Percentiles rank a stretch among this genome's conserved stretches.
These are phyloP conservation scores for Neuroscelio doddi DNA, from an alignment of 2,888 invertebrate genomes.

Conservation along the genomic window DNA sequence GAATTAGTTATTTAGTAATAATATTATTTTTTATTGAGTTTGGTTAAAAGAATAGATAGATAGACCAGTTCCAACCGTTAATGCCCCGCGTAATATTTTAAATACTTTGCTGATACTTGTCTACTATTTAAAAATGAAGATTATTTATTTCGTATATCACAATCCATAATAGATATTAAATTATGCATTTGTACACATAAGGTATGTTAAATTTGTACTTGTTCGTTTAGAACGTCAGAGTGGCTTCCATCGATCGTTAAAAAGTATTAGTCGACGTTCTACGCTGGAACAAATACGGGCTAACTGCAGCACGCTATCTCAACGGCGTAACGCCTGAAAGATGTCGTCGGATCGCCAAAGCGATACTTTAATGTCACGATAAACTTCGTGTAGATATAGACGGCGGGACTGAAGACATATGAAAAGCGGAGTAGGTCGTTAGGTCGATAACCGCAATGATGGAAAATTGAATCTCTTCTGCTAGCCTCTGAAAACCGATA, in stretches of 20 bases:
- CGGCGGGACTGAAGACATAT: conserved; percentile 2
- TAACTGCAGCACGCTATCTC: conserved; percentile 51
- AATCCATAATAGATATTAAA: too few relatives aligned
- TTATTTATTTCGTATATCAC: too few relatives aligned
- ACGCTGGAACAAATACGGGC: conserved; percentile 48
- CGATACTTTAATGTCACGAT: conserved; percentile 51
- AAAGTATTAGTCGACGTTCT: conserved; percentile 53
- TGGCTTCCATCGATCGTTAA: conserved; percentile 49
- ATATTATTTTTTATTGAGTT: too few relatives aligned
- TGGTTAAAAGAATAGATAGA: too few relatives aligned
- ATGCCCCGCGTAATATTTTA: too few relatives aligned
- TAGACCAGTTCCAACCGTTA: too few relatives aligned
- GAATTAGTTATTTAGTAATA: too few relatives aligned
- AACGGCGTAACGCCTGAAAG: conserved; percentile 30
- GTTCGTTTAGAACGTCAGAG: conserved; percentile 32
- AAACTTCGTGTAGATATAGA: conserved; percentile 24
- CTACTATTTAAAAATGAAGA: too few relatives aligned
- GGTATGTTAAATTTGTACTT: too few relatives aligned
- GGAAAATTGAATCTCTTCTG: conserved; percentile 11
- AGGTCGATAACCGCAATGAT: conserved; percentile 29
- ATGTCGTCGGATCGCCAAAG: conserved; percentile 48
- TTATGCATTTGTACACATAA: too few relatives aligned
- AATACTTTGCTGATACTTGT: too few relatives aligned
- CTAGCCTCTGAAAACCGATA: background rate
- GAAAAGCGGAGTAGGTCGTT: conserved; percentile 29